Base-by-base conservation (phyloP, 2,888 invertebrate genomes). In the Zygothrica quintamaculata region DNA sequence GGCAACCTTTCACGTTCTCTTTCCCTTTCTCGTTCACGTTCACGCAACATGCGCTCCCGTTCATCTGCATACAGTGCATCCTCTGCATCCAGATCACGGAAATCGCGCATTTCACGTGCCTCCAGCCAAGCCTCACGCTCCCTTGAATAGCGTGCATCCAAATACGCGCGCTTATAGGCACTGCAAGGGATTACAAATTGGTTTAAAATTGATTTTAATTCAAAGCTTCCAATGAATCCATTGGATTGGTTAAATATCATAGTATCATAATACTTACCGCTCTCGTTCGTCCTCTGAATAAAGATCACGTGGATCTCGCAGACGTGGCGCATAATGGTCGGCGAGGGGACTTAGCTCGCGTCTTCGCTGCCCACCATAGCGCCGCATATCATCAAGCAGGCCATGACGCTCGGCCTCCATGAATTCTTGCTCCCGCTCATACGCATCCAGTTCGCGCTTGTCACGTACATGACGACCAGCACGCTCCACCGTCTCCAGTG, bases 231-330 rank as follows among this genome's bases (percentile, higher is more conserved):
- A n/a, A n/a, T n/a, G n/a, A n/a, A n/a, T n/a, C n/a, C n/a, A n/a
- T n/a, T n/a, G n/a, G n/a, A n/a, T n/a, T n/a, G n/a, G n/a, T n/a
- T n/a, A n/a, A n/a, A n/a, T n/a, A n/a, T n/a, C n/a, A n/a, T n/a
- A n/a, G n/a, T n/a, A n/a, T n/a, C n/a, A n/a, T n/a, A n/a, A n/a
- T 0, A 53, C 62, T 62, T 68, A 90, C 80, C 89, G 82, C 3
- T 89, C 89, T 0, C 89, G 74, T 39, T 90, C 89, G 33, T 89
- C 90, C 43, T 91, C 90, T 0, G 89, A 72, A 58, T 90, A 91
- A 33, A 90, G 40, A 34, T 90, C 90, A 0, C 90, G 77, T 0
- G 88, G 88, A 65, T 89, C 89, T 0, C 89, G 81, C 26, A 88
- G 55, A 0, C 89, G 77, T 3, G 84, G 77, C 1, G 74, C 65